These are phyloP conservation scores for Chydorus sphaericus DNA, from an alignment of 2,888 invertebrate species.

Conservation along the genomic window DNA sequence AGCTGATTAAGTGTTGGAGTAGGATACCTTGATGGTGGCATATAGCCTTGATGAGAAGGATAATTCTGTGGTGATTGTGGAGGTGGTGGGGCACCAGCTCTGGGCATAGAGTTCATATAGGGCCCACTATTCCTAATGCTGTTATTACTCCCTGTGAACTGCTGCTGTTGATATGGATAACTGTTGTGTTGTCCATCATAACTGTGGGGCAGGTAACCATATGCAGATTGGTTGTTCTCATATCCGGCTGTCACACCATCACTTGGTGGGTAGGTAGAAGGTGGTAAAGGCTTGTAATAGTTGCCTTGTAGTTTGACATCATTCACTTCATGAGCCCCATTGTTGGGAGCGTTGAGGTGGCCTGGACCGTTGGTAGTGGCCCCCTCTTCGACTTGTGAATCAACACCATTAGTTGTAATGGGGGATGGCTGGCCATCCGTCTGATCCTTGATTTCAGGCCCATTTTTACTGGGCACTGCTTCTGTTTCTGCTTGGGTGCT, in stretches of 20 bases:
- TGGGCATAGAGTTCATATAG: conserved; percentile 11
- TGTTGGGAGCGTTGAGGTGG: background rate
- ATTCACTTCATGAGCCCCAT: background rate
- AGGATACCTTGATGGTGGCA: background rate
- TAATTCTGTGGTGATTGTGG: background rate
- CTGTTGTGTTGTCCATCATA: background rate
- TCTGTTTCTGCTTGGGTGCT: conserved; percentile 2
- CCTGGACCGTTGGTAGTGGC: background rate
- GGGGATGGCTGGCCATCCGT: background rate
- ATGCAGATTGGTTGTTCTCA: conserved; percentile 2
- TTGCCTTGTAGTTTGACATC: background rate
- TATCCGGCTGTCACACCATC: background rate
- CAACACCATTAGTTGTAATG: background rate
- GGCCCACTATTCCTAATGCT: background rate
- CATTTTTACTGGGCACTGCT: background rate
- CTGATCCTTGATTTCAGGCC: conserved; percentile 2
- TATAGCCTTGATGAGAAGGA: background rate
- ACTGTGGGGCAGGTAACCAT: background rate
- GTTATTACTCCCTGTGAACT: conserved; percentile 2
- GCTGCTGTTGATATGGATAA: conserved; percentile 6
- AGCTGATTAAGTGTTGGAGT: conserved; percentile 14
- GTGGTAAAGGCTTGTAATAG: conserved; percentile 1
- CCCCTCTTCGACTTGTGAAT: background rate
- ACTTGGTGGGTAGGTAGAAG: background rate
- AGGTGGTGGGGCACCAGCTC: conserved; percentile 3